Conservation (phyloP, 2,113 vertebrate species). For the Paradisaea rubra region DNA sequence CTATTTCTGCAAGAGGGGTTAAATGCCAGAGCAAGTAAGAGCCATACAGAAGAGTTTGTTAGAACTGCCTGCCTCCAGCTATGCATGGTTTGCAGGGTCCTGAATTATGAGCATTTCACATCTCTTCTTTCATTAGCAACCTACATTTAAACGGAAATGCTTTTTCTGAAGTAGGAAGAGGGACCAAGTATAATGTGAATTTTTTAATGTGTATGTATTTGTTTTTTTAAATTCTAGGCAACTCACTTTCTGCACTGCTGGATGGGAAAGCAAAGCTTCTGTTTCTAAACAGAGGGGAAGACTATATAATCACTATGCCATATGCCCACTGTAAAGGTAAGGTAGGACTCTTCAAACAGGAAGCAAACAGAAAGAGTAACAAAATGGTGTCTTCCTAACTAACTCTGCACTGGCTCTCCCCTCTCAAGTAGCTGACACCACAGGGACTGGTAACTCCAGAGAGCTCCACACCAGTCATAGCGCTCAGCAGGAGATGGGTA, state of each 20-base stretch:
- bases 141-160: not conserved
- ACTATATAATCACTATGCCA: constrained; percentile 94
- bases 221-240: constrained; percentile 73
- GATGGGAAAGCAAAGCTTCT: constrained; percentile 88
- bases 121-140: not conserved
- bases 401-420: not conserved
- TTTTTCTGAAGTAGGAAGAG: not conserved
- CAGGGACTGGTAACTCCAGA: not conserved
- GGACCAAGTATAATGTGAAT: not conserved
- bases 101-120: not conserved
- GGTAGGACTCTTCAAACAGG: not conserved
- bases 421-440: not conserved
- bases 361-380: not conserved
- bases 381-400: not conserved
- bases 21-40: not conserved
- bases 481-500: not conserved
- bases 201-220: not conserved
- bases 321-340: constrained; percentile 96
- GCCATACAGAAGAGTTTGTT: not conserved
- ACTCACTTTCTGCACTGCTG: constrained; percentile 91
- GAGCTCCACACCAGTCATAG: not conserved
- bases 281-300: constrained; percentile 83
- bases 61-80: not conserved
- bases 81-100: not conserved
- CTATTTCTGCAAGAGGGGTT: not conserved